A percentile compares a stretch with the other conserved stretches of the same genome.
These are phyloP conservation scores for Acrossocheilus fasciatus DNA, from an alignment of 2,797 vertebrate species.

Conservation along the genomic window DNA sequence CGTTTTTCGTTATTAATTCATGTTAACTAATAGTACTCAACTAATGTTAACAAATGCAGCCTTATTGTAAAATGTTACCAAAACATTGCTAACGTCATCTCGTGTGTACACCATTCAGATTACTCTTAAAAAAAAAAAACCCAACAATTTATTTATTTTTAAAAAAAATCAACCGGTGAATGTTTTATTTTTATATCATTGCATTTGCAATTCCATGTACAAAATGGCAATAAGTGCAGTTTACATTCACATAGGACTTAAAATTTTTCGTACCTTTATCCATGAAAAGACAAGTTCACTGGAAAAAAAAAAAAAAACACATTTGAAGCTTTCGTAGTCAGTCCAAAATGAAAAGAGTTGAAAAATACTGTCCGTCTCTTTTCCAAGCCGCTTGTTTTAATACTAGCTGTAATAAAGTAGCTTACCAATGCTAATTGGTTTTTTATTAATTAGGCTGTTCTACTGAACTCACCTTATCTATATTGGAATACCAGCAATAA, in stretches of 20 bases:
- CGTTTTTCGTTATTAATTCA: neutral
- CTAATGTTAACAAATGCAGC: neutral
- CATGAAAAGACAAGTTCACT: neutral
- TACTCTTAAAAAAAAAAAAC: neutral
- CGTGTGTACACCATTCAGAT: neutral
- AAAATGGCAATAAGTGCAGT: slow-evolving; percentile 25
- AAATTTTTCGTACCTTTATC: neutral
- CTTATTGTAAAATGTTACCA: too few species aligned
- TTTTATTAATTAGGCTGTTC: neutral
- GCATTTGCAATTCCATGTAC: neutral
- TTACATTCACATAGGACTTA: slow-evolving; percentile 8
- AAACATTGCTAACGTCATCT: too few species aligned
- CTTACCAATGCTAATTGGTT: neutral
- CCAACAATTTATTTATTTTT: neutral
- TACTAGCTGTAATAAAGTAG: neutral
- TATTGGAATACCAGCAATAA: neutral
- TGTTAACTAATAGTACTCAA: neutral
- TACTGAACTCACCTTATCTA: neutral
- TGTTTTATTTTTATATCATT: neutral
- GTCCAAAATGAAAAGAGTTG: neutral
- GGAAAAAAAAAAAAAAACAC: neutral
- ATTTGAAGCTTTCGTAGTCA: neutral
- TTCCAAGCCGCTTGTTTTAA: neutral
- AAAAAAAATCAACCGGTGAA: neutral
- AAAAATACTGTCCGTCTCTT: neutral